Evolutionary conservation across 2,113 vertebrate genomes (phyloP).

Genomic region (Osmerus mordax): DNA sequence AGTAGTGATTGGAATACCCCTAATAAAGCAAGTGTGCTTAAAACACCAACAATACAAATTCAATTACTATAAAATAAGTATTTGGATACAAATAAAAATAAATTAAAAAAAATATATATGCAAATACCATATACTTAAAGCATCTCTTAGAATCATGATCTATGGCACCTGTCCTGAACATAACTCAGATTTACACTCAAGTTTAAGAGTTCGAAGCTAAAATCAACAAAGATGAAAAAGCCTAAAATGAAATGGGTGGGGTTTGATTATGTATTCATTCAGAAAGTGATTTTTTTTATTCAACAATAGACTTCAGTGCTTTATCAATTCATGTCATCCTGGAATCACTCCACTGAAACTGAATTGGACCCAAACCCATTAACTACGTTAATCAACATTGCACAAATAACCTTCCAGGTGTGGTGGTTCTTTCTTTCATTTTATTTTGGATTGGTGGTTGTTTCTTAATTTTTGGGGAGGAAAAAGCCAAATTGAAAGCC

Average conservation of each 20-base stretch:
- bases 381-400: constrained; percentile 16
- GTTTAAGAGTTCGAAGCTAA: background rate
- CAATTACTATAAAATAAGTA: constrained; percentile 36
- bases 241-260: background rate
- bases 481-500: constrained; percentile 20
- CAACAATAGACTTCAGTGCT: too few species aligned
- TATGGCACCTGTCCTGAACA: constrained; percentile 52
- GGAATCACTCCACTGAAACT: too few species aligned
- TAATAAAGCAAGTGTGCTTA: constrained; percentile 1
- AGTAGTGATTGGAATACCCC: constrained; percentile 3
- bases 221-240: background rate
- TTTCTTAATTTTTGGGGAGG: background rate
- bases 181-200: constrained; percentile 17
- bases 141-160: constrained; percentile 27
- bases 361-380: too few species aligned
- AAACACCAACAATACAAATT: constrained; percentile 23
- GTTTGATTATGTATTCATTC: background rate
- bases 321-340: too few species aligned
- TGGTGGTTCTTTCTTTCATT: background rate
- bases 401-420: constrained; percentile 10
- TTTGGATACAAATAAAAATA: constrained; percentile 22
- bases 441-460: constrained; percentile 43
- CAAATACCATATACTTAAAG: constrained; percentile 17
- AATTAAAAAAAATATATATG: constrained; percentile 16
- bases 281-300: background rate